A percentile compares a stretch with the other conserved stretches of the same genome.
These are phyloP conservation scores for Drosophila fuyamai DNA, from an alignment of 1,140 invertebrate species.

Conservation along the genomic window DNA sequence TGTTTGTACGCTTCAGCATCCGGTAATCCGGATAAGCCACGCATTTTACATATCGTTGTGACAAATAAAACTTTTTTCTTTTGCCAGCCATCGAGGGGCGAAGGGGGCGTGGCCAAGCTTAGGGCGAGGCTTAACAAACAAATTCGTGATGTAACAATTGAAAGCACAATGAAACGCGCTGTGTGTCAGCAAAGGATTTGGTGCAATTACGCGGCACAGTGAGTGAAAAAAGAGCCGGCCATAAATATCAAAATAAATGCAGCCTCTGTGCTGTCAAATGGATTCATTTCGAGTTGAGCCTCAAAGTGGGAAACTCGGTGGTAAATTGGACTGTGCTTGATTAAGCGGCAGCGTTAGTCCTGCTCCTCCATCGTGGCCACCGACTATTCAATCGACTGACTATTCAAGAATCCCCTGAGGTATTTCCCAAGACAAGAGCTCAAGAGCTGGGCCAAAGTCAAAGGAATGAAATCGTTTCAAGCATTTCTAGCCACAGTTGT, in stretches of 20 bases:
- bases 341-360: conserved; percentile 14
- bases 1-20: conserved; percentile 51
- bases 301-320: conserved; percentile 11
- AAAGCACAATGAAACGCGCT: conserved; percentile 32
- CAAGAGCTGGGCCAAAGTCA: conserved; percentile 6
- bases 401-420: conserved; percentile 19
- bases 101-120: conserved; percentile 14
- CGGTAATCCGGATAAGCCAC: conserved; percentile 63
- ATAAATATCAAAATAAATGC: conserved; percentile 57
- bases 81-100: conserved; percentile 5
- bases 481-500: conserved; percentile 32
- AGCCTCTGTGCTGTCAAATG: conserved; percentile 45
- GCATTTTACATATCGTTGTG: conserved; percentile 62
- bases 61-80: conserved; percentile 29
- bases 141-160: conserved; percentile 55
- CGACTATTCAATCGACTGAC: conserved; percentile 6
- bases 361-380: conserved; percentile 28
- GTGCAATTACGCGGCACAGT: conserved; percentile 47
- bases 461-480: conserved; percentile 47
- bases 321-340: conserved; percentile 33
- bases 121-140: conserved; percentile 55
- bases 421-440: conserved; percentile 24
- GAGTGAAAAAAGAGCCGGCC: conserved; percentile 38
- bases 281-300: conserved; percentile 30
- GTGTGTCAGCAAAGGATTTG: conserved; percentile 59